Base-by-base conservation (phyloP, 2,888 invertebrate genomes). In the Galerucella pusilla region DNA sequence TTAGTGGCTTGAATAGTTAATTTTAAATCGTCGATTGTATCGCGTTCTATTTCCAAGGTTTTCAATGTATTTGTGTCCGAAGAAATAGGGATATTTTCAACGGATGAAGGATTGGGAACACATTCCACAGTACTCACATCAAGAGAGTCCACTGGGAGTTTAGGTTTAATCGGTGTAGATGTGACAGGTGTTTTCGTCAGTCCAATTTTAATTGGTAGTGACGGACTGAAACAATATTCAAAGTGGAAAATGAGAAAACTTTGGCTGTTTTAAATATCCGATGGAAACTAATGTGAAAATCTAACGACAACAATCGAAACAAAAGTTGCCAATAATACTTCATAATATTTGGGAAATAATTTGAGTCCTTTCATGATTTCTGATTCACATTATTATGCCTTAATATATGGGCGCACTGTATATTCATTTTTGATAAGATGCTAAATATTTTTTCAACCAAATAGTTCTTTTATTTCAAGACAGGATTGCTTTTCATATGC, bases 101-200 rank as follows among this genome's bases (percentile, higher is more conserved):
- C 2, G 16, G 16, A n/a, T 16, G 5, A 52, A 12, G n/a, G n/a
- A 42, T 61, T 7, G 35, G 35, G 12, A 42, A 35, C 46, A 65
- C 20, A 3, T 7, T 60, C 46, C 45, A 75, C 46, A 59, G 70
- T 68, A 54, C 70, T 71, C 10, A 71, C 20, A 2, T 75, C 71
- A 12, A 75, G 25, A 12, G 71, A 52, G 11, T 35, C 74, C 12
- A 46, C 12, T 16, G 71, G 46, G 1, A 67, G 69, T 57, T 61
- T 61, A 9, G 59, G 46, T 45, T 64, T 75, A 14, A 63, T 63
- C 10, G 74, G 74, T 42, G 74, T 75, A 11, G 74, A 75, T n/a
- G 74, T 75, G 45, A 75, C 54, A n/a, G 54, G 68, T 14, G 35
- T n/a, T 14, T 66, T 71, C 16, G 61, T 16, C 10, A 11, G 25